A percentile compares a stretch with the other conserved stretches of the same genome.
Conservation (phyloP, 2,888 invertebrate species). For the Thecophora atra region DNA sequence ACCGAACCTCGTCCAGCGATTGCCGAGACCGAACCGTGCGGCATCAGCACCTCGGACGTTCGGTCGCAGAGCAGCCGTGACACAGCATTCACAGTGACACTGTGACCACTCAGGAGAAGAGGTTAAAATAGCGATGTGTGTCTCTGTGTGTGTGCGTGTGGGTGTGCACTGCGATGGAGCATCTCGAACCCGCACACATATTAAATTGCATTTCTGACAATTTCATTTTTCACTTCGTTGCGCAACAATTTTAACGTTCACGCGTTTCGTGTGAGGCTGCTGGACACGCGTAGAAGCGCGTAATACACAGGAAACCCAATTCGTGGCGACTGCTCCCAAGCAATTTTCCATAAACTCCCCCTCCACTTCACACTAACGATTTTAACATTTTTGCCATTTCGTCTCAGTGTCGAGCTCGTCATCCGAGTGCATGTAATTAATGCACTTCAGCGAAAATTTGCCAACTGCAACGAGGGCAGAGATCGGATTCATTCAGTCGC, state of each 20-base stretch:
- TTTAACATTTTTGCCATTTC: slow-evolving; percentile 1
- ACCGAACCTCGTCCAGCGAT: not conserved
- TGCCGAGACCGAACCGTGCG: not conserved
- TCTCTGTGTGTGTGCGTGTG: not conserved
- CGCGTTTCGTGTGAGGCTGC: slow-evolving; percentile 20
- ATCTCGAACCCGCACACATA: slow-evolving; percentile 13
- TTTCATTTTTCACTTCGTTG: slow-evolving; percentile 48
- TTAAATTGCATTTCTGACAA: slow-evolving; percentile 47
- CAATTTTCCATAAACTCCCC: not conserved
- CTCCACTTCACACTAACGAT: slow-evolving; percentile 7
- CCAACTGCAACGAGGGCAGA: slow-evolving; percentile 29
- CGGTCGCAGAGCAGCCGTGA: not conserved
- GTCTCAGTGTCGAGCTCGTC: not conserved
- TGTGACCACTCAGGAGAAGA: not conserved
- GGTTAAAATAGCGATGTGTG: slow-evolving; percentile 6
- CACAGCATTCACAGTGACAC: not conserved
- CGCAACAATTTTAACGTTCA: slow-evolving; percentile 44
- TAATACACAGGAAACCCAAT: not conserved
- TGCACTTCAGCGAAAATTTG: slow-evolving; percentile 36
- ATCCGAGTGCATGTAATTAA: slow-evolving; percentile 29
- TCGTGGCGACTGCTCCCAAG: slow-evolving; percentile 20
- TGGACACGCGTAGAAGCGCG: not conserved
- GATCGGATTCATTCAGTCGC: not conserved
- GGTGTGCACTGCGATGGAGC: not conserved
- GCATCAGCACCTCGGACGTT: not conserved